These are phyloP conservation scores for Sternotherus odoratus DNA, from an alignment of 2,797 vertebrate genomes.

Conservation along the genomic window DNA sequence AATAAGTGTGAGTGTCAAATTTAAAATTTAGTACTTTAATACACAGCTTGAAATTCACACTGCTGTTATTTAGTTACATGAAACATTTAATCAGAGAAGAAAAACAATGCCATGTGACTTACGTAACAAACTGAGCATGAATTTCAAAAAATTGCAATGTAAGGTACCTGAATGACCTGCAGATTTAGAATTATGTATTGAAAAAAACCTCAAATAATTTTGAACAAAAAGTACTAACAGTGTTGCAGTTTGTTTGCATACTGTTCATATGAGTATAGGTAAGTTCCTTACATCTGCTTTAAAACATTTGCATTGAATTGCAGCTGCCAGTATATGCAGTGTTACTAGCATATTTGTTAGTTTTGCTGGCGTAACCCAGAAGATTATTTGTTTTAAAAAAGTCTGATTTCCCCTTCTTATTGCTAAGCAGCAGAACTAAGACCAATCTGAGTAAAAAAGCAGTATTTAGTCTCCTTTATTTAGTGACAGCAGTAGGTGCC, in stretches of 20 bases:
- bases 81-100: background rate
- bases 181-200: background rate
- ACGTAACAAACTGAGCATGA: background rate
- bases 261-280: background rate
- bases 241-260: background rate
- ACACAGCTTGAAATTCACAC: background rate
- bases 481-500: background rate
- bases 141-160: conserved; percentile 1
- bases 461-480: background rate
- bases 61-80: conserved; percentile 2
- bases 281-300: background rate
- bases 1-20: background rate
- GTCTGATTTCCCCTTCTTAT: background rate
- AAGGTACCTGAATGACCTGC: background rate
- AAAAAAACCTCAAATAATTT: background rate
- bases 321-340: background rate
- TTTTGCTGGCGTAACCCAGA: background rate
- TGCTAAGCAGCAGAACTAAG: background rate
- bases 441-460: background rate
- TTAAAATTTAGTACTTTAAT: background rate
- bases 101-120: background rate
- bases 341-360: conserved; percentile 8
- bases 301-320: background rate
- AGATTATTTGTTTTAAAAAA: background rate
- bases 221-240: background rate